Percentiles rank a stretch among this genome's conserved stretches.
Conservation (phyloP, 2,888 invertebrate species). For the Antheraea assamensis region DNA sequence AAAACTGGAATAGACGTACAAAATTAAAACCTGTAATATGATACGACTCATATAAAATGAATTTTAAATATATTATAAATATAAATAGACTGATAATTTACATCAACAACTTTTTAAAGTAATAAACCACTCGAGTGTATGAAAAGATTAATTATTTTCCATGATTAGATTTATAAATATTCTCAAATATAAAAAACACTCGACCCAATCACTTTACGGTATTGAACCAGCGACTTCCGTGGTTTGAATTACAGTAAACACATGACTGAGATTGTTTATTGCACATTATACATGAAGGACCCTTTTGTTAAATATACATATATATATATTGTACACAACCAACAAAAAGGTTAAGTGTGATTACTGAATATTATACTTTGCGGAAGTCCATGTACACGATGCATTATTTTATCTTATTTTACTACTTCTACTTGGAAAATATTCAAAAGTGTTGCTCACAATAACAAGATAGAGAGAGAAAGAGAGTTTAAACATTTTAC, state of each 20-base stretch:
- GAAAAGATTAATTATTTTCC: background rate
- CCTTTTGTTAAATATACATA: too few species aligned
- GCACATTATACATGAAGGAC: too few species aligned
- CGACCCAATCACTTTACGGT: background rate
- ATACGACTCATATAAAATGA: background rate
- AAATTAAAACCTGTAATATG: background rate
- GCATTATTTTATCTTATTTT: background rate
- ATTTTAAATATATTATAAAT: background rate
- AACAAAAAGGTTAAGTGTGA: background rate
- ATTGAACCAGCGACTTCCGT: background rate
- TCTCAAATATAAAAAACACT: background rate
- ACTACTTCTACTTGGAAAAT: background rate
- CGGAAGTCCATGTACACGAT: background rate
- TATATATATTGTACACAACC: too few species aligned
- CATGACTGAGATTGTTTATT: background rate
- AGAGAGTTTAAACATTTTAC: background rate
- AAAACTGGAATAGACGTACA: background rate
- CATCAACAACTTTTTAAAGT: too few species aligned
- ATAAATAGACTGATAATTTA: too few species aligned
- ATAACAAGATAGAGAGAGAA: background rate
- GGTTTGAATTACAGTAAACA: background rate
- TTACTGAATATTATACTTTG: background rate
- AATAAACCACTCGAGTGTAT: too few species aligned
- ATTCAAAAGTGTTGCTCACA: background rate
- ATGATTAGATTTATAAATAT: background rate